phyloP scores from a whole-genome alignment of 2,888 invertebrate species.

The Timandra comae region DNA sequence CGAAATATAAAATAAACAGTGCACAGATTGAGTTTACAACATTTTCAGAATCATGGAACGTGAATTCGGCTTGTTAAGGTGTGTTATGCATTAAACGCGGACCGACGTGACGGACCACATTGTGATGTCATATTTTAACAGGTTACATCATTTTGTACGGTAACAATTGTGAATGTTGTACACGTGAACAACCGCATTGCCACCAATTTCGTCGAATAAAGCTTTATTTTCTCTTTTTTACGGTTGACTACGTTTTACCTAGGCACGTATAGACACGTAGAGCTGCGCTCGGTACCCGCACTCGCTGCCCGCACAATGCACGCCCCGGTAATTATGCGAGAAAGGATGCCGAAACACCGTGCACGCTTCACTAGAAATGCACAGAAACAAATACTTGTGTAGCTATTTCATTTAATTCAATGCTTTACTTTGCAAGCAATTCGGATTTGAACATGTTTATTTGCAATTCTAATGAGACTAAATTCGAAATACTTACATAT shows the following conservation, averaged over 20 bases:
- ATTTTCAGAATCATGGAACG: no score
- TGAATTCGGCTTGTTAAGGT: no score
- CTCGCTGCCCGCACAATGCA: slow-evolving; percentile 53
- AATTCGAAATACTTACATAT: neutral
- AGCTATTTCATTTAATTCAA: slow-evolving; percentile 16
- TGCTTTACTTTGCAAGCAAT: slow-evolving; percentile 8
- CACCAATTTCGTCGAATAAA: slow-evolving; percentile 29
- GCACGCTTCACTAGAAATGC: slow-evolving; percentile 20
- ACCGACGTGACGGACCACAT: slow-evolving; percentile 5
- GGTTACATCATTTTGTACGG: slow-evolving; percentile 1
- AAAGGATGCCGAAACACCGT: slow-evolving; percentile 44
- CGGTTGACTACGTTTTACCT: slow-evolving; percentile 45
- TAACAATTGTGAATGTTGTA: slow-evolving; percentile 8
- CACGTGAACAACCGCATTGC: neutral
- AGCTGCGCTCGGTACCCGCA: slow-evolving; percentile 6
- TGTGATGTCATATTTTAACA: slow-evolving; percentile 11
- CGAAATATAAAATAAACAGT: no score
- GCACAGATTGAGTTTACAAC: no score
- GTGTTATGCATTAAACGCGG: no score
- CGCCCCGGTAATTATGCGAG: slow-evolving; percentile 61
- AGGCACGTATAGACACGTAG: slow-evolving; percentile 37
- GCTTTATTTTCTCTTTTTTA: slow-evolving; percentile 42
- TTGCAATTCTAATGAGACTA: neutral
- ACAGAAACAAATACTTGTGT: slow-evolving; percentile 14
- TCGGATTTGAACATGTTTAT: neutral